A percentile compares a stretch with the other conserved stretches of the same genome.
These are phyloP conservation scores for Sander vitreus DNA, from an alignment of 2,113 vertebrate species.

Conservation along the genomic window DNA sequence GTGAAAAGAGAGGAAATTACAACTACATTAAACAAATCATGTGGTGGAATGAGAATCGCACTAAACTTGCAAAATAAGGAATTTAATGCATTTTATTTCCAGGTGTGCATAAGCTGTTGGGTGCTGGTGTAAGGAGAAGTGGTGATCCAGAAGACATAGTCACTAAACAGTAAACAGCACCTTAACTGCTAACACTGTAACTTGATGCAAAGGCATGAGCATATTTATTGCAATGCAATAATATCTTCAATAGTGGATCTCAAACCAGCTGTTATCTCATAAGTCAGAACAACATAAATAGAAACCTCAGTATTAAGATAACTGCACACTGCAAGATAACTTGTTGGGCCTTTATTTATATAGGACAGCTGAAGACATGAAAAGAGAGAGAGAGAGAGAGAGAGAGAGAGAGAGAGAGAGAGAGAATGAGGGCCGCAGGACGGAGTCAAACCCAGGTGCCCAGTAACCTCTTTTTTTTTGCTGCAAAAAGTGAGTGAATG, in stretches of 20 bases:
- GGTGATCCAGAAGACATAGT: neutral
- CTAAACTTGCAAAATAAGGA: neutral
- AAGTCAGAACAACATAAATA: neutral
- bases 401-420: no score
- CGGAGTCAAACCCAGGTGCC: no score
- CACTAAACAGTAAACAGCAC: neutral
- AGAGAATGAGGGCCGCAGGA: no score
- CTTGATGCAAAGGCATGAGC: neutral
- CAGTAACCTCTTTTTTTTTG: neutral
- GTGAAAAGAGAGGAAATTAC: conserved; percentile 21
- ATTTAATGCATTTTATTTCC: neutral
- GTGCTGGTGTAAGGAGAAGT: neutral
- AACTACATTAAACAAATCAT: conserved; percentile 19
- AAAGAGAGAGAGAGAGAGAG: no score
- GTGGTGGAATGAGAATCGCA: conserved; percentile 2
- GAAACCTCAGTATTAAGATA: neutral
- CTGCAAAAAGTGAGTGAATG: neutral
- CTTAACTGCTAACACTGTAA: neutral
- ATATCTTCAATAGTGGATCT: neutral
- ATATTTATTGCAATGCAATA: neutral
- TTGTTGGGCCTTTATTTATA: no score
- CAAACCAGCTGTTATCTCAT: neutral
- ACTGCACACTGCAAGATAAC: neutral
- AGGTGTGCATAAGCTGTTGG: neutral
- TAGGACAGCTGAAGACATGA: no score